Evolutionary conservation across 2,888 invertebrate species (phyloP), one percentile per base, ranked within the genome.

Genomic region (Fragum sueziense): DNA sequence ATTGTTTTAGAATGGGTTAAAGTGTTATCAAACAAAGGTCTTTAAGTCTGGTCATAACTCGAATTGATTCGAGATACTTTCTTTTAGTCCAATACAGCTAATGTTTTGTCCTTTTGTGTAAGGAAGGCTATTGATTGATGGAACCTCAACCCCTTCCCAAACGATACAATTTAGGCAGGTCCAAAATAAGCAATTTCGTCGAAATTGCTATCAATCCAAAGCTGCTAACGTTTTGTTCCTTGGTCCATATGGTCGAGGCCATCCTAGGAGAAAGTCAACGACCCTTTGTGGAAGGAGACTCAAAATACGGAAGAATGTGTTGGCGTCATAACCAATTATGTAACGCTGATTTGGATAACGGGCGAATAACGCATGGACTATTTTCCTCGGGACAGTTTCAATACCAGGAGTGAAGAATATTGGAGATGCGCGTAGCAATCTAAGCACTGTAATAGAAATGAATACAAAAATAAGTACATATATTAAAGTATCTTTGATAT

Each of bases 281-380:
- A 67, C 34, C 47, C 71, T 62, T 27, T 57, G 70, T 0, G 83
- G 83, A 20, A 83, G 41, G 20, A 31, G 1, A 20, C n/a, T 22
- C 6, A 77, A 14, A n/a, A 74, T 34, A 3, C 80, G 59, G 62
- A 80, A 80, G 59, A 83, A 80, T 25, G 76, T 17, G 25, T 80
- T 70, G 0, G 79, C 79, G 57, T 80, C 83, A 9, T 27, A n/a
- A n/a, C 80, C 83, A 51, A 83, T 70, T 2, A 75, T 67, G 25
- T 83, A 83, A 68, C 47, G 37, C 29, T 27, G 22, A 22, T 77
- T 65, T 7, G 80, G 83, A 31, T 65, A 78, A 59, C 61, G 68
- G 11, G 80, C 72, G 7, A 80, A 52, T 59, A 83, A 68, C 25
- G 83, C 83, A 57, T 83, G 83, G 54, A 52, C 27, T 77, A 83